Conservation (phyloP, 2,797 vertebrate genomes). For the Lagorchestes hirsutus region DNA sequence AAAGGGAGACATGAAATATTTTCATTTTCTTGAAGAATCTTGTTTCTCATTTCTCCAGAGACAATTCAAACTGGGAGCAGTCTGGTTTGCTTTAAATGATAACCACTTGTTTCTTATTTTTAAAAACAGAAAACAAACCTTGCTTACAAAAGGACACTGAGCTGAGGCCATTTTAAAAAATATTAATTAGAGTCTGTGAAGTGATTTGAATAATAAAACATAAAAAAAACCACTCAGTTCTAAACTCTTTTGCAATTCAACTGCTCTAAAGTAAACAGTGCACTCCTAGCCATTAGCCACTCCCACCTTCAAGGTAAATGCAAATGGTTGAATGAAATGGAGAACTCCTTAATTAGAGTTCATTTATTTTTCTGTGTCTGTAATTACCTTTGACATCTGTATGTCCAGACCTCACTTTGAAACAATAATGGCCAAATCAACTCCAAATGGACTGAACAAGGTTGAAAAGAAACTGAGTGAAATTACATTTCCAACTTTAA, state of each 20-base stretch:
- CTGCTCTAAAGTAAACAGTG: not conserved
- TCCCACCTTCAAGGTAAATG: constrained; percentile 19
- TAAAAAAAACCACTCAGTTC: not conserved
- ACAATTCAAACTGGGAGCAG: constrained; percentile 64
- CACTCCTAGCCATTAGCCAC: not conserved
- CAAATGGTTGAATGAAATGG: constrained; percentile 42
- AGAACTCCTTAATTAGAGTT: constrained; percentile 32
- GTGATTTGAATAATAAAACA: not conserved
- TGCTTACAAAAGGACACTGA: not conserved
- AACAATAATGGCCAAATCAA: constrained; percentile 29
- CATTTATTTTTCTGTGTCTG: not conserved
- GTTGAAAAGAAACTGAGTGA: not conserved
- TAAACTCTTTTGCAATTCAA: not conserved
- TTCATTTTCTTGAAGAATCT: constrained; percentile 68
- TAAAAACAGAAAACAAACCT: not conserved
- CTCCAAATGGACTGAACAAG: not conserved
- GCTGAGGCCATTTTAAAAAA: not conserved
- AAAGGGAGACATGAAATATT: constrained; percentile 78
- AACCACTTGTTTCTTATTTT: constrained; percentile 57
- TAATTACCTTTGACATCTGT: constrained; percentile 31
- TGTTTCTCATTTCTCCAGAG: constrained; percentile 72
- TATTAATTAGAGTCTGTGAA: not conserved
- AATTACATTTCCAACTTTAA: not conserved
- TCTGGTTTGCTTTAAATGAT: constrained; percentile 57
- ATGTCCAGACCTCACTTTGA: not conserved